Conservation (phyloP, 2,888 invertebrate genomes). For the Orchesellides sinensis region DNA sequence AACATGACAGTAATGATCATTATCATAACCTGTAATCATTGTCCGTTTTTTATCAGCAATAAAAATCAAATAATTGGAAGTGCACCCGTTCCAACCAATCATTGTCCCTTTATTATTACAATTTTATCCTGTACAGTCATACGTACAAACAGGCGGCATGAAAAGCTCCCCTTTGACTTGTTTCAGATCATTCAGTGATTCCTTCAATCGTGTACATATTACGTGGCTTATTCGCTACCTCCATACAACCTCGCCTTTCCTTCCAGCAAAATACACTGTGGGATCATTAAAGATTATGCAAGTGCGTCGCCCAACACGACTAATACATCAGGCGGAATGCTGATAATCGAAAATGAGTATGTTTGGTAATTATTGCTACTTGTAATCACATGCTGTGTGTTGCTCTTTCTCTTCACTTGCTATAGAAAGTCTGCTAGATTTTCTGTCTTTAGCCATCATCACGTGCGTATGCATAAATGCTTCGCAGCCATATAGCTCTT, state of each 20-base stretch:
- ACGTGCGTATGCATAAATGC: conserved; percentile 3
- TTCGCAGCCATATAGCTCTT: too few relatives aligned
- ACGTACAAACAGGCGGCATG: conserved; percentile 4
- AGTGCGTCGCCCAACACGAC: neutral
- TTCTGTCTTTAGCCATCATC: neutral
- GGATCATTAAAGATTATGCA: neutral
- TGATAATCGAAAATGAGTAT: conserved; percentile 58
- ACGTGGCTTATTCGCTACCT: neutral
- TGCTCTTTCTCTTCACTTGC: neutral
- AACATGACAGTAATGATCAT: conserved; percentile 56
- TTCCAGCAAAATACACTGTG: conserved; percentile 1
- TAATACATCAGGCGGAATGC: conserved; percentile 42
- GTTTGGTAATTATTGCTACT: conserved; percentile 45
- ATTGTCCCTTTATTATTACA: neutral
- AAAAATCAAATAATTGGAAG: conserved; percentile 67
- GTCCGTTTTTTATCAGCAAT: conserved; percentile 53
- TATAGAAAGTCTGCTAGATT: neutral
- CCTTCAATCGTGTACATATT: neutral
- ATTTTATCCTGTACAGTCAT: neutral
- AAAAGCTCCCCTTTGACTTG: conserved; percentile 20
- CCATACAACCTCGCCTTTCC: conserved; percentile 29
- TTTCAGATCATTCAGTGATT: conserved; percentile 3
- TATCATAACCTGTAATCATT: conserved; percentile 63
- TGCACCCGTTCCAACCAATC: conserved; percentile 44
- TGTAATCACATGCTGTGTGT: conserved; percentile 17